Conservation (phyloP, 2,113 vertebrate genomes). For the Campylomormyrus tamandua region DNA sequence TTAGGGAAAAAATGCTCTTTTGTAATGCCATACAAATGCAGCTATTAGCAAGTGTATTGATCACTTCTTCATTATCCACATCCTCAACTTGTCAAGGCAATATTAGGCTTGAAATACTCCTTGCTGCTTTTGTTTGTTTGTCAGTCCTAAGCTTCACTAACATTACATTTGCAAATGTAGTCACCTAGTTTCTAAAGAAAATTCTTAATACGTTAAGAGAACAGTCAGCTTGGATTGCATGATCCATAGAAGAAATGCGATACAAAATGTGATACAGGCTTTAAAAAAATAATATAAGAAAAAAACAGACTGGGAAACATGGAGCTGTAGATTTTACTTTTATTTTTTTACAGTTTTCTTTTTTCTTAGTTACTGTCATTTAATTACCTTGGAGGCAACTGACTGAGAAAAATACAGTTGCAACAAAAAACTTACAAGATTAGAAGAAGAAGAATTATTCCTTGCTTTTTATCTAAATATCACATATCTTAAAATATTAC, state of each 20-base stretch:
- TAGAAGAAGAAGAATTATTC: not conserved
- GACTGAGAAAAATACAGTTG: not conserved
- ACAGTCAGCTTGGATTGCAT: not conserved
- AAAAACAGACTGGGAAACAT: not conserved
- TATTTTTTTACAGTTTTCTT: not conserved
- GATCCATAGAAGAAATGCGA: not conserved
- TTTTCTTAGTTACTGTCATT: not conserved
- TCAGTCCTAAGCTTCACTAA: not conserved
- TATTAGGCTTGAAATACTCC: not conserved
- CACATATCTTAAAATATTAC: not conserved
- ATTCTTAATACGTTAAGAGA: not conserved
- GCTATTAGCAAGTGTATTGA: not conserved
- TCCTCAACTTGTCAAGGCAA: not conserved
- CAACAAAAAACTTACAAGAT: not conserved
- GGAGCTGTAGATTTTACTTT: not conserved
- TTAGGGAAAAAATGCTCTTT: not conserved
- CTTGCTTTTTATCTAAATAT: not conserved
- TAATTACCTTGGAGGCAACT: not conserved
- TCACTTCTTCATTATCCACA: not conserved
- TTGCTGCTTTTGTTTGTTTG: not conserved
- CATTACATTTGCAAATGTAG: not conserved
- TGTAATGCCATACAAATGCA: not conserved
- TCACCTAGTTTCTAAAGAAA: not conserved
- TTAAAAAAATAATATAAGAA: not conserved
- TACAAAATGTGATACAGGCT: not conserved